Base-by-base conservation (phyloP, 2,888 invertebrate species). In the Pterostichus madidus region DNA sequence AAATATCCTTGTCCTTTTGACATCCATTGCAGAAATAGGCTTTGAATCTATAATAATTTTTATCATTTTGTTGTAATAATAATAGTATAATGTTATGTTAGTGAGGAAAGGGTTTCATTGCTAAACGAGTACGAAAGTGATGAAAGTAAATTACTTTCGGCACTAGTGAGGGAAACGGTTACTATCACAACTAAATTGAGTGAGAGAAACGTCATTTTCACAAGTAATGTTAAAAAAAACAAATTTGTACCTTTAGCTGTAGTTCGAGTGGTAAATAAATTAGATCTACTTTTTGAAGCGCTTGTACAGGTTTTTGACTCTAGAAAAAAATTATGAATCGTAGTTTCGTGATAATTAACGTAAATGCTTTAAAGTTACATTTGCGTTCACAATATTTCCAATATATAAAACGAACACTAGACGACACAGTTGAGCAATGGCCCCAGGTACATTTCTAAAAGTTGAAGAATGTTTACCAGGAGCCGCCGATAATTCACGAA, bases 221-320 rank as follows among this genome's bases (percentile, higher is more conserved):
- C n/a, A n/a, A n/a, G n/a, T n/a, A n/a, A n/a, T n/a, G n/a, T n/a
- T n/a, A n/a, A n/a, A n/a, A n/a, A n/a, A 56, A 64, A 10, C 35
- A 64, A 10, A 11, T 6, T 32, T 7, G 0, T 71, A 71, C 71
- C 71, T 71, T 39, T 11, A 44, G 6, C n/a, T 71, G 71, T 15
- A 71, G 13, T 17, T 44, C 17, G 0, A 44, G 15, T 7, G 71
- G 46, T 71, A 71, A 71, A 15, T 44, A 46, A 13, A 44, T 39
- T 71, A 71, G 10, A 44, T 71, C 71, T 11, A 24, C 6, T 15
- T 46, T 71, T 44, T 71, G 71, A 17, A 71, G 15, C 7, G 24
- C 44, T 44, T 71, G 44, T 44, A 71, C 8, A 0, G 71, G 71
- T 44, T 44, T 71, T 71, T 44, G 44, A 71, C 71, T 71, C 71